These are phyloP conservation scores for Hafferia zeledoni DNA, from an alignment of 2,797 vertebrate species.

Conservation along the genomic window DNA sequence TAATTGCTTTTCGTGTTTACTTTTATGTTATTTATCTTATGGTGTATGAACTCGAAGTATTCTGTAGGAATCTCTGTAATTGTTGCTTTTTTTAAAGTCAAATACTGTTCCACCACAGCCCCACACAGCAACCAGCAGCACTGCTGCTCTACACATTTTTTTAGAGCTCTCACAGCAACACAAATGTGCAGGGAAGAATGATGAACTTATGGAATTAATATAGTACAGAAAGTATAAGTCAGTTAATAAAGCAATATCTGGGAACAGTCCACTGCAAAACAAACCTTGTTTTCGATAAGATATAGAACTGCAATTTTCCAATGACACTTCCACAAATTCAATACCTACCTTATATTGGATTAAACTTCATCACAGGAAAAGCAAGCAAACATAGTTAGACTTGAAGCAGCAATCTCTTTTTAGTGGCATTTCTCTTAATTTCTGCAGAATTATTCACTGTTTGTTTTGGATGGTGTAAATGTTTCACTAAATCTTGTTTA, in stretches of 20 bases:
- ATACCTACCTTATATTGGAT: background rate
- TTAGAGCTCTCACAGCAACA: background rate
- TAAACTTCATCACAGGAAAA: background rate
- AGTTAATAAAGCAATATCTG: background rate
- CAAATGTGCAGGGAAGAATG: background rate
- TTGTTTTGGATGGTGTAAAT: background rate
- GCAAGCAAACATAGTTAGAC: background rate
- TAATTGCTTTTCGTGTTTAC: background rate
- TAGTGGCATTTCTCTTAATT: background rate
- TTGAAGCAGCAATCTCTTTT: background rate
- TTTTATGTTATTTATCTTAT: background rate
- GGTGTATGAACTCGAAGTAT: background rate
- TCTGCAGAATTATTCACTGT: background rate
- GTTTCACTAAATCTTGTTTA: background rate
- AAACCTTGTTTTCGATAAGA: background rate
- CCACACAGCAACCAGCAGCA: background rate
- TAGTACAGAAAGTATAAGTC: background rate
- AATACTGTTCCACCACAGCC: background rate
- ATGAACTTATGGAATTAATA: background rate
- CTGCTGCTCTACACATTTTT: background rate
- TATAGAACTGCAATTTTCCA: background rate
- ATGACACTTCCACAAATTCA: background rate
- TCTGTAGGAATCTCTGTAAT: background rate
- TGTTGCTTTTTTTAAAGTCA: background rate
- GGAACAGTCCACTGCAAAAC: background rate